Percentiles rank a stretch among this genome's conserved stretches.
Conservation (phyloP, 2,113 vertebrate genomes). For the Miniopterus natalensis region DNA sequence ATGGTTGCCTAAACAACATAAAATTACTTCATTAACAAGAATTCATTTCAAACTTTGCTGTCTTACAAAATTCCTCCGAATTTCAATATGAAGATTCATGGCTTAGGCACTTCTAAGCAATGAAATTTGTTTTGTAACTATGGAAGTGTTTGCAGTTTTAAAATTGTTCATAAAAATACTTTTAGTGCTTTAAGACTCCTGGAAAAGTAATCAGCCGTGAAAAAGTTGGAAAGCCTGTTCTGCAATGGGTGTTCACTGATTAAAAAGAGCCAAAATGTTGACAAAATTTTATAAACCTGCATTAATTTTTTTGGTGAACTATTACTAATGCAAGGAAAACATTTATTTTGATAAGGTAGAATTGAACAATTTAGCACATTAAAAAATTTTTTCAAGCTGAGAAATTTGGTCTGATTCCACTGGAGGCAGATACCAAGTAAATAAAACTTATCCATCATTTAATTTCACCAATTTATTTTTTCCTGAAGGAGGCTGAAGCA, state of each 20-base stretch:
- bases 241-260: background rate
- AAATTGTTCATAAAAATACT: slow-evolving; percentile 56
- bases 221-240: slow-evolving; percentile 4
- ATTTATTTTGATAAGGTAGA: slow-evolving; percentile 33
- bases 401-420: slow-evolving; percentile 16
- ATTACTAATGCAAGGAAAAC: background rate
- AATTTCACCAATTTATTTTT: background rate
- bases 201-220: slow-evolving; percentile 35
- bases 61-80: slow-evolving; percentile 38
- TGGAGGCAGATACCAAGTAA: slow-evolving; percentile 15
- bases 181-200: slow-evolving; percentile 35
- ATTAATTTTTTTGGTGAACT: background rate
- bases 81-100: slow-evolving; percentile 47
- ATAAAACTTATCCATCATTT: slow-evolving; percentile 27
- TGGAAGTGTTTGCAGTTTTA: slow-evolving; percentile 15
- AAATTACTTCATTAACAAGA: slow-evolving; percentile 64
- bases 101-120: slow-evolving; percentile 9
- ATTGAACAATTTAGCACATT: slow-evolving; percentile 20
- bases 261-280: slow-evolving; percentile 54
- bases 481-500: background rate
- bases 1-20: background rate
- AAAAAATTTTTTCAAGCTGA: background rate
- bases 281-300: background rate
- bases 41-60: slow-evolving; percentile 35
- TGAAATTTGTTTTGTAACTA: slow-evolving; percentile 27